Evolutionary conservation across 2,113 vertebrate species (phyloP), one percentile per base, ranked within the genome.

Genomic region (Oryzias javanicus): DNA sequence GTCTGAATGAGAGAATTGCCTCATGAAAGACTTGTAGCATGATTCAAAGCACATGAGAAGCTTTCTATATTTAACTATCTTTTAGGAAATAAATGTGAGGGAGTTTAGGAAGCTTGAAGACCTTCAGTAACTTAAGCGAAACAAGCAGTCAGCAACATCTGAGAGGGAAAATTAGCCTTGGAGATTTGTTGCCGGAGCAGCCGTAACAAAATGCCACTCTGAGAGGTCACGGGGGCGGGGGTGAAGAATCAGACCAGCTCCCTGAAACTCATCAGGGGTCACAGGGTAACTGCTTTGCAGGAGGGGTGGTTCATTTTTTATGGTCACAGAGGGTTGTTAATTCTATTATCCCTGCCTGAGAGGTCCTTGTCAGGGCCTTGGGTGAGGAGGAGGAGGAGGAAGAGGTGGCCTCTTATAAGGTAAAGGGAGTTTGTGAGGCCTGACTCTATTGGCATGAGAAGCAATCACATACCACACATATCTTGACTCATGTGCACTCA

Each of bases 261-360:
- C 56, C 71, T 60, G 62, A 22, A 18, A 49, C 81, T 75, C 77
- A 71, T 70, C 47, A 47, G 76, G 84, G 76, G 81, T 82, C 60
- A 72, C 50, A 35, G 70, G 79, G 76, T 76, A 55, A 68, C 16
- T 25, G 47, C 47, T 48, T 15, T 19, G 41, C 2, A n/a, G 27
- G 40, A 45, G 48, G 41, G 19, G 54, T 67, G 74, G 57, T 67
- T 86, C 72, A 71, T 22, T 42, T 61, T 81, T 82, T 79, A 86
- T 19, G 47, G 67, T 77, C 60, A 58, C 72, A 71, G 46, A 64
- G 75, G 81, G 60, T 79, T 75, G 80, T 80, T 89, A 86, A 90
- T 91, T 86, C 76, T 82, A 86, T 91, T 89, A 89, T 87, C 64
- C 64, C 55, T 67, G 74, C 64, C 79, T 67, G 56, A 82, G 73